A percentile compares a stretch with the other conserved stretches of the same genome.
Conservation (phyloP, 1,140 invertebrate genomes). For the Cyphomyrmex costatus region DNA sequence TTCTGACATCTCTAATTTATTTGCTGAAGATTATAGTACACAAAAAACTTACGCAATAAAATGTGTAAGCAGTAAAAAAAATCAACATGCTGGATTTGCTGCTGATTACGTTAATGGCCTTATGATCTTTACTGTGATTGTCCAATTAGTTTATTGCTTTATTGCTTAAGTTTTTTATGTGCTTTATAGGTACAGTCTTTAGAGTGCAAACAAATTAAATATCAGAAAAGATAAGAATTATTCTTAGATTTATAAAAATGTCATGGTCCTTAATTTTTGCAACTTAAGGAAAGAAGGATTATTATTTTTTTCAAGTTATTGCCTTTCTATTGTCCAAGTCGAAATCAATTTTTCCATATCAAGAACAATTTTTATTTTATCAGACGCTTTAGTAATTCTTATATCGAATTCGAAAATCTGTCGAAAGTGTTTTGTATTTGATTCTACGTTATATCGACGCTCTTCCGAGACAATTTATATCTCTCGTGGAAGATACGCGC, state of each 20-base stretch:
- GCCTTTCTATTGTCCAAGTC: background rate
- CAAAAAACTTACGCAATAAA: too few species aligned
- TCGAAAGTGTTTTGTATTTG: slow-evolving; percentile 31
- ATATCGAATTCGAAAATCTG: slow-evolving; percentile 11
- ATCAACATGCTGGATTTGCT: too few species aligned
- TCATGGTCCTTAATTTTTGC: background rate
- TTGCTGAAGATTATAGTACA: too few species aligned
- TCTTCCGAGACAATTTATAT: slow-evolving; percentile 52
- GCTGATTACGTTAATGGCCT: too few species aligned
- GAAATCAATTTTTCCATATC: slow-evolving; percentile 1
- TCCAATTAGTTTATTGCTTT: too few species aligned
- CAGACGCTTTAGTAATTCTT: background rate
- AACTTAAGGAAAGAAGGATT: background rate
- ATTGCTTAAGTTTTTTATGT: too few species aligned
- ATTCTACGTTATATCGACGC: slow-evolving; percentile 58
- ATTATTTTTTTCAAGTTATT: background rate
- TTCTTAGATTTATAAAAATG: background rate
- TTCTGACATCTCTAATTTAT: background rate
- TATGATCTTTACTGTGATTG: too few species aligned
- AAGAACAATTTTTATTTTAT: background rate
- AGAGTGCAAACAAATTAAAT: too few species aligned
- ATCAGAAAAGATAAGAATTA: too few species aligned
- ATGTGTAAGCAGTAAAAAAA: too few species aligned
- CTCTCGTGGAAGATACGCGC: slow-evolving; percentile 13
- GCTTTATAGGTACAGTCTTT: too few species aligned